A percentile compares a stretch with the other conserved stretches of the same genome.
Conservation (phyloP, 2,113 vertebrate species). For the Thunnus maccoyii region DNA sequence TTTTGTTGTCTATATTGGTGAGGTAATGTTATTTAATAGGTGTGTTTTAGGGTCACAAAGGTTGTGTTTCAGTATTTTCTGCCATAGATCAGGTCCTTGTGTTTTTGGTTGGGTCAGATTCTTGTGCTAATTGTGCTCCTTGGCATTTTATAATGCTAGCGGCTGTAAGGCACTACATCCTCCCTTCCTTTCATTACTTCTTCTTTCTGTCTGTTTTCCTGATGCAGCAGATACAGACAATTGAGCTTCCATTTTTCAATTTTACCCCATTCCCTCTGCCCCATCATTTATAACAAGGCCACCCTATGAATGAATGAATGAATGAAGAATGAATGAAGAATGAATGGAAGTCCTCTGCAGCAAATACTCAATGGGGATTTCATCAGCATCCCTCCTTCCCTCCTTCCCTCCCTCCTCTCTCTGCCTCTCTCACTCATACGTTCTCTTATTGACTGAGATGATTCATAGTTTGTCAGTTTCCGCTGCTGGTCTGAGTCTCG, state of each 20-base stretch:
- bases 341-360: not conserved
- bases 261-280: not conserved
- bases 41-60: no score
- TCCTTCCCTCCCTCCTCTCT: no score
- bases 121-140: no score
- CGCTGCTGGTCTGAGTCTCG: not conserved
- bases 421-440: not conserved
- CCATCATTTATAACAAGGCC: not conserved
- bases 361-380: not conserved
- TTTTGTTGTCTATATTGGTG: no score
- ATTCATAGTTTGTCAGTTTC: slow-evolving; percentile 56
- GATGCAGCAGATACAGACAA: not conserved
- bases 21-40: no score
- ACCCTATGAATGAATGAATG: not conserved
- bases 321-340: not conserved
- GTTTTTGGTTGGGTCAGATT: no score
- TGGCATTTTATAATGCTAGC: no score
- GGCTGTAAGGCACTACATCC: not conserved
- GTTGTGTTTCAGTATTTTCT: no score
- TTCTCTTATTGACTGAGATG: slow-evolving; percentile 39
- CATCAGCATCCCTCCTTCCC: not conserved
- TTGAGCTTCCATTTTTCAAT: not conserved
- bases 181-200: not conserved
- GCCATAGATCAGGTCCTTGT: no score
- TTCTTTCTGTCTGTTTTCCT: not conserved